A percentile compares a stretch with the other conserved stretches of the same genome.
Conservation (phyloP, 2,113 vertebrate species). For the Steatornis caripensis region DNA sequence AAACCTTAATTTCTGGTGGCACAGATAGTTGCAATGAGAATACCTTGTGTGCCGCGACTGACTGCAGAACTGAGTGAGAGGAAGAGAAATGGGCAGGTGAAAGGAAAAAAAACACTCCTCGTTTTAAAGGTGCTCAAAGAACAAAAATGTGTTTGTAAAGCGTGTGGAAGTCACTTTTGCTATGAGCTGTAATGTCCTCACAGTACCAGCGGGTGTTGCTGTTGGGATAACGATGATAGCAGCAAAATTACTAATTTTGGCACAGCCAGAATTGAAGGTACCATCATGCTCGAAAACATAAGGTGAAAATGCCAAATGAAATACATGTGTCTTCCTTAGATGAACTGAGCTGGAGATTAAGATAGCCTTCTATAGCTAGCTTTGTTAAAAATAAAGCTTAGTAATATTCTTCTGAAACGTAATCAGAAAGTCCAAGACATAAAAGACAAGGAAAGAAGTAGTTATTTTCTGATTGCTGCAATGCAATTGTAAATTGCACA, state of each 20-base stretch:
- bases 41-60: not conserved
- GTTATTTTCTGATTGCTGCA: not conserved
- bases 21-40: not conserved
- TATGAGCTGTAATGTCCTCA: not conserved
- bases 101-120: not conserved
- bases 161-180: accelerated
- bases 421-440: not conserved
- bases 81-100: not conserved
- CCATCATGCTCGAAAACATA: not conserved
- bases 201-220: not conserved
- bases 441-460: not conserved
- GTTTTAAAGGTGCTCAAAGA: not conserved
- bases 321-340: not conserved
- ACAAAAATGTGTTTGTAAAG: not conserved
- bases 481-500: not conserved
- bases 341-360: not conserved
- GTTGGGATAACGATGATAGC: not conserved
- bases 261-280: not conserved
- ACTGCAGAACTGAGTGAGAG: not conserved
- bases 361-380: not conserved
- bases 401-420: not conserved
- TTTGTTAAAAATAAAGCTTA: not conserved
- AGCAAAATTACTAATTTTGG: not conserved
- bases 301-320: not conserved
- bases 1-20: not conserved